These are phyloP conservation scores for Aphaenogaster ashmeadi DNA, from an alignment of 1,140 invertebrate genomes.

Conservation along the genomic window DNA sequence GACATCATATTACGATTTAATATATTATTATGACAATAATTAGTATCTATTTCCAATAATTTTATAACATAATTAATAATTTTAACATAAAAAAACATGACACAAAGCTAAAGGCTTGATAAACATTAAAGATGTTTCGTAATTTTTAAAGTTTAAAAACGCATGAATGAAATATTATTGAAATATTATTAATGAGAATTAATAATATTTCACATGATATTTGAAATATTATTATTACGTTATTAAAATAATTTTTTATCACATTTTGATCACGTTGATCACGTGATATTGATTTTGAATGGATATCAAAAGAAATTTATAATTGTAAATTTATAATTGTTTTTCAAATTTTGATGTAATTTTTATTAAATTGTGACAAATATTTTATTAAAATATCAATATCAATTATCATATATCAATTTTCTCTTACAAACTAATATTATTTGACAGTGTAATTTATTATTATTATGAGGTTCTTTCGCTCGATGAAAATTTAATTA, in stretches of 20 bases:
- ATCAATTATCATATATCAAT: background rate
- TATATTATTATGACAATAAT: background rate
- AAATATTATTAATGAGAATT: background rate
- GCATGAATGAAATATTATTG: background rate
- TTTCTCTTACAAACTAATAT: background rate
- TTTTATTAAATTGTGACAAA: no score
- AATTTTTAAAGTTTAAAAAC: background rate
- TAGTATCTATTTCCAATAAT: background rate
- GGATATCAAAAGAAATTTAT: no score
- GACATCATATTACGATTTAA: background rate
- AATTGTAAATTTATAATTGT: no score
- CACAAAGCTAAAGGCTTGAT: background rate
- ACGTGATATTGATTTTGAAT: no score
- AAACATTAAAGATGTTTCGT: background rate
- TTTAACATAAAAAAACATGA: background rate
- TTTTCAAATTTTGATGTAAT: no score
- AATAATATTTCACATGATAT: no score
- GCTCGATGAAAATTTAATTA: slow-evolving; percentile 35
- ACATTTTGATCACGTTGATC: no score
- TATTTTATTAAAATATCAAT: no score
- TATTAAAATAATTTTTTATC: no score
- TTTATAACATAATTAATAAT: slow-evolving; percentile 9
- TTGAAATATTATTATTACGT: no score
- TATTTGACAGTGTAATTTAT: slow-evolving; percentile 5
- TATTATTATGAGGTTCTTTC: slow-evolving; percentile 15